These are phyloP conservation scores for Lycocorax pyrrhopterus DNA, from an alignment of 2,113 vertebrate genomes.

Conservation along the genomic window DNA sequence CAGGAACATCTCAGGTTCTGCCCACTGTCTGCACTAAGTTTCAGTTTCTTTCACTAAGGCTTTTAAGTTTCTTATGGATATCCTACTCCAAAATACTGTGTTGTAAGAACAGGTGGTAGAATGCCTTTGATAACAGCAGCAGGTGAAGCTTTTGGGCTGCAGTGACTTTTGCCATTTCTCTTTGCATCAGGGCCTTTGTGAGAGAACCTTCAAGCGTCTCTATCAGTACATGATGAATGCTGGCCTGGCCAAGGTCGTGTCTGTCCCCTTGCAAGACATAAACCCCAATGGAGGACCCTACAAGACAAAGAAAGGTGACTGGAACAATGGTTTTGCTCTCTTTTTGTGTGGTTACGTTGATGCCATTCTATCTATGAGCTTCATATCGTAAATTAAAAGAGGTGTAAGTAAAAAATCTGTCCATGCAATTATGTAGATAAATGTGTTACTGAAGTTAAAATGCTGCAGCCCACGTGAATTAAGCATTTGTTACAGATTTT, in stretches of 20 bases:
- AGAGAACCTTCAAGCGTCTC: constrained; percentile 81
- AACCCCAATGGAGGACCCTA: constrained; percentile 79
- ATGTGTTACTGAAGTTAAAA: neutral
- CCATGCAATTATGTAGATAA: neutral
- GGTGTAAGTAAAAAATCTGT: neutral
- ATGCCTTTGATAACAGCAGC: neutral
- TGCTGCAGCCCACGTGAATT: neutral
- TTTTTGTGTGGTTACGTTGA: neutral
- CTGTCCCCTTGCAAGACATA: constrained; percentile 81
- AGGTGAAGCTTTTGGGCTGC: neutral
- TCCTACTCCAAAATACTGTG: neutral
- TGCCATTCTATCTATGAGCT: neutral
- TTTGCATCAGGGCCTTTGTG: constrained; percentile 77
- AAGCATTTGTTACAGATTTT: neutral
- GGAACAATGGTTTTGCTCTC: neutral
- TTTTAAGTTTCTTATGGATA: neutral
- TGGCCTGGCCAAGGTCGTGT: constrained; percentile 79
- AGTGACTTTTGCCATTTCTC: neutral
- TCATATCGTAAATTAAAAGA: neutral
- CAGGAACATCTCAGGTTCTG: neutral
- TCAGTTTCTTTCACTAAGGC: neutral
- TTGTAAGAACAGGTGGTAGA: neutral
- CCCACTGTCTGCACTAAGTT: neutral
- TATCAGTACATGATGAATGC: constrained; percentile 85
- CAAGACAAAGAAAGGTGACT: constrained; percentile 87